phyloP scores from a whole-genome alignment of 2,797 vertebrate genomes.

The Halcyon chelicuti region DNA sequence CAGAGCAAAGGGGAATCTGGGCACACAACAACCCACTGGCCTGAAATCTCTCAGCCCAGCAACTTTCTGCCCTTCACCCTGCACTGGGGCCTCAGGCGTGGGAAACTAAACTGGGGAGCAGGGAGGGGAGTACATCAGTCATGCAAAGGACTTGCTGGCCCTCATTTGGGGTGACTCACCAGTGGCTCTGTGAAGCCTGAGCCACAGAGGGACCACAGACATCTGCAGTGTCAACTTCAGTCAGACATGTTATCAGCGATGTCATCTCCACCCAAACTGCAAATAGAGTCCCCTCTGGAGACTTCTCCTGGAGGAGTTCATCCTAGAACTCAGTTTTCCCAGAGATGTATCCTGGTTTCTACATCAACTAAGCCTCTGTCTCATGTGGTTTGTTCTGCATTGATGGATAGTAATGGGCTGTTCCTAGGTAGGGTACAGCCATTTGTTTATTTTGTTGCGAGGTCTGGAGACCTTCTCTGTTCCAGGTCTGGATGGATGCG shows the following conservation, averaged over 20 bases:
- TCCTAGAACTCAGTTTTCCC: neutral
- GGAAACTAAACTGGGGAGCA: neutral
- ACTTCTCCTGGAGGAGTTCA: neutral
- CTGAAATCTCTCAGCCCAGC: neutral
- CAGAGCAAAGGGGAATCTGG: neutral
- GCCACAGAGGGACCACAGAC: neutral
- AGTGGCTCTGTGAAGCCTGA: neutral
- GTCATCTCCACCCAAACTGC: neutral
- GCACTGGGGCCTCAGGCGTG: neutral
- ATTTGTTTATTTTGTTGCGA: neutral
- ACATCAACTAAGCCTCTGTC: neutral
- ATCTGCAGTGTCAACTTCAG: neutral
- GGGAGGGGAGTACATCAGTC: neutral
- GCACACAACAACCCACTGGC: fast-evolving
- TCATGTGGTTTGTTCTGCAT: neutral
- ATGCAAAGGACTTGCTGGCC: neutral
- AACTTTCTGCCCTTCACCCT: neutral
- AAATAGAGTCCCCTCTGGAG: neutral
- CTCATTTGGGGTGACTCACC: neutral
- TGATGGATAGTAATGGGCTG: neutral
- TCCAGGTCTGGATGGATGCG: slow-evolving; percentile 90
- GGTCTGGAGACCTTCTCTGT: slow-evolving; percentile 23
- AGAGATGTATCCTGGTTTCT: neutral
- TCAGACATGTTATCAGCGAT: neutral
- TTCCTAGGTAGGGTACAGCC: neutral